These are phyloP conservation scores for Nansenia antarctica DNA, from an alignment of 2,113 vertebrate species.

Conservation along the genomic window DNA sequence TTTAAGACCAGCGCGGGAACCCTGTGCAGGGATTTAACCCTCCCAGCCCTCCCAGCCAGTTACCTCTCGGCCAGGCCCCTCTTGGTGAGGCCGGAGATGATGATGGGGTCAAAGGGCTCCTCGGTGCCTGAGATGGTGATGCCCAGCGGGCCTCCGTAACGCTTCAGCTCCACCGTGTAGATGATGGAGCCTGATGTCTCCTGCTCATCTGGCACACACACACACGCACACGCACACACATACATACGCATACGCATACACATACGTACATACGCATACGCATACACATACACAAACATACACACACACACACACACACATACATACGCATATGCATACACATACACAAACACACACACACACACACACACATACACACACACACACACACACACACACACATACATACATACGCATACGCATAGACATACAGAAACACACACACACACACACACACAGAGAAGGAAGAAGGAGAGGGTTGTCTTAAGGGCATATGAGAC, in stretches of 20 bases:
- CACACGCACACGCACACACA: slow-evolving; percentile 6
- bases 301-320: slow-evolving; percentile 8
- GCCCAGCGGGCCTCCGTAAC: slow-evolving; percentile 92
- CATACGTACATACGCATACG: slow-evolving; percentile 2
- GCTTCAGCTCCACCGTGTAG: slow-evolving; percentile 94
- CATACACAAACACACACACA: slow-evolving; percentile 12
- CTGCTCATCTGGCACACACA: slow-evolving; percentile 84
- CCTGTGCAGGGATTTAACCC: too few relatives aligned
- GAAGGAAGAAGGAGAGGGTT: background rate
- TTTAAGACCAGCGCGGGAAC: too few relatives aligned
- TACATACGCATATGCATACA: too few relatives aligned
- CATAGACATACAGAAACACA: slow-evolving; percentile 7
- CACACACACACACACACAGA: background rate
- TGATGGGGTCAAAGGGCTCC: slow-evolving; percentile 96
- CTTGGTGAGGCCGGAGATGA: slow-evolving; percentile 93
- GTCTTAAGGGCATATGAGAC: background rate
- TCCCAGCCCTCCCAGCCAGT: too few relatives aligned
- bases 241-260: slow-evolving; percentile 14
- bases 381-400: background rate
- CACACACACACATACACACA: slow-evolving; percentile 3
- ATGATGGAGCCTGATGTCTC: slow-evolving; percentile 93
- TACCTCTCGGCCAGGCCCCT: slow-evolving; percentile 95
- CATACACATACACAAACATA: slow-evolving; percentile 19
- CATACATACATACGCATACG: slow-evolving; percentile 3
- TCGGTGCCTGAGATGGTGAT: slow-evolving; percentile 98